Evolutionary conservation across 1,140 invertebrate species (phyloP).

Genomic region (Eurosta solidaginis): DNA sequence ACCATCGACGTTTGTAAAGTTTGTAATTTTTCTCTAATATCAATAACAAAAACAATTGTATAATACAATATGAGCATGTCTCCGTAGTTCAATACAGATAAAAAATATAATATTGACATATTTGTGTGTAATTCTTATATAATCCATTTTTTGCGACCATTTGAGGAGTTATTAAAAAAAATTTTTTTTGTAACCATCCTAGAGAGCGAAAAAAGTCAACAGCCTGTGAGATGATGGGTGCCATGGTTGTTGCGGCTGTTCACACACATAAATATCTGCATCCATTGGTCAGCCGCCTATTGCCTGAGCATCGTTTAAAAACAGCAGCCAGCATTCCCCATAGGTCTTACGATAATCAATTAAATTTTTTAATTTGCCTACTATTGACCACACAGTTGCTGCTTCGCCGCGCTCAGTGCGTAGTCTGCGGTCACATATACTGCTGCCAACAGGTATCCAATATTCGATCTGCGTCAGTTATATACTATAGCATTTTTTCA

Average conservation of each 20-base stretch:
- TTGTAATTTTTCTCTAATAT: too few species aligned
- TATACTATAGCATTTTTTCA: background rate
- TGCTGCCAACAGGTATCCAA: conserved; percentile 6
- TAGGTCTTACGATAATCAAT: conserved; percentile 13
- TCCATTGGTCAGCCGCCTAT: background rate
- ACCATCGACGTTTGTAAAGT: too few species aligned
- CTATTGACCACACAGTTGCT: background rate
- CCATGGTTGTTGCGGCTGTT: background rate
- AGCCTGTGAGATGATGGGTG: too few species aligned
- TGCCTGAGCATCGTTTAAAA: background rate
- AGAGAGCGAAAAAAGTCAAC: too few species aligned
- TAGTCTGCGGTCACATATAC: background rate
- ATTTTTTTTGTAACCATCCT: too few species aligned
- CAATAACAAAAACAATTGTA: too few species aligned
- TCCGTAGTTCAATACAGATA: too few species aligned
- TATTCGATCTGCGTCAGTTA: background rate
- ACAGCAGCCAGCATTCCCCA: background rate
- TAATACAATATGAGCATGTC: too few species aligned
- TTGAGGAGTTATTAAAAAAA: too few species aligned
- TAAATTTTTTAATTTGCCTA: conserved; percentile 26
- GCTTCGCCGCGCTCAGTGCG: background rate
- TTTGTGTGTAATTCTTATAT: too few species aligned
- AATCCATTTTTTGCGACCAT: too few species aligned
- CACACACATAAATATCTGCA: background rate
- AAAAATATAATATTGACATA: too few species aligned